phyloP scores from a whole-genome alignment of 2,888 invertebrate genomes.

The Synergus gifuensis region DNA sequence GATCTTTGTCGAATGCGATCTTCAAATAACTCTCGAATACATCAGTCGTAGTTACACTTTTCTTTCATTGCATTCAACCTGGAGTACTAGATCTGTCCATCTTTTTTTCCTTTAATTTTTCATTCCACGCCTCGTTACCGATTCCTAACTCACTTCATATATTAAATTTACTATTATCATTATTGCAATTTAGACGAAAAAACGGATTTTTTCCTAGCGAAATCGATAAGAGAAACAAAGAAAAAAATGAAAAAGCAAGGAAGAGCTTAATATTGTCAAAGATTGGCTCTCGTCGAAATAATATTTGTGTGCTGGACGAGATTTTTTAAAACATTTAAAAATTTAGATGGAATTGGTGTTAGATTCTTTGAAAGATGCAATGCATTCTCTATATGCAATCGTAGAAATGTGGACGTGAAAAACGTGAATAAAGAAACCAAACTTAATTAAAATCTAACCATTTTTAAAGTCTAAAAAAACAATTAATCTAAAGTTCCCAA shows the following conservation, averaged over 20 bases:
- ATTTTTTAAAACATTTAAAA: neutral
- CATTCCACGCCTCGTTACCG: conserved; percentile 16
- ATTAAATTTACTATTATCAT: neutral
- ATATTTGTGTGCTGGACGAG: conserved; percentile 18
- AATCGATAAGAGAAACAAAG: conserved; percentile 5
- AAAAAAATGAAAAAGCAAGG: conserved; percentile 8
- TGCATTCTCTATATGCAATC: conserved; percentile 33
- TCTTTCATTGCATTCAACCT: conserved; percentile 7
- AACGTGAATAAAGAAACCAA: conserved; percentile 20
- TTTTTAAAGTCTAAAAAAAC: conserved; percentile 19
- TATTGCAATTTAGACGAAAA: neutral
- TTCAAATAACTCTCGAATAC: conserved; percentile 37
- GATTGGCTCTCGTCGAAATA: neutral
- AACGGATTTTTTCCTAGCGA: neutral
- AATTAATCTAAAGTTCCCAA: conserved; percentile 8
- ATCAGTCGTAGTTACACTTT: conserved; percentile 36
- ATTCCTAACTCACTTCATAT: neutral
- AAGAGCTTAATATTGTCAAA: conserved; percentile 27
- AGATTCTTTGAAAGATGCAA: neutral
- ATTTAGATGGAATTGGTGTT: conserved; percentile 15
- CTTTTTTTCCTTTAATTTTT: neutral
- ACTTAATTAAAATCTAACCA: conserved; percentile 14
- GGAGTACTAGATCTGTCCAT: conserved; percentile 1
- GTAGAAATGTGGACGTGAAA: conserved; percentile 31
- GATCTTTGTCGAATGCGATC: conserved; percentile 32